Evolutionary conservation across 2,888 invertebrate species (phyloP), one percentile per base, ranked within the genome.

Genomic region (Hirtodrosophila trivittata): DNA sequence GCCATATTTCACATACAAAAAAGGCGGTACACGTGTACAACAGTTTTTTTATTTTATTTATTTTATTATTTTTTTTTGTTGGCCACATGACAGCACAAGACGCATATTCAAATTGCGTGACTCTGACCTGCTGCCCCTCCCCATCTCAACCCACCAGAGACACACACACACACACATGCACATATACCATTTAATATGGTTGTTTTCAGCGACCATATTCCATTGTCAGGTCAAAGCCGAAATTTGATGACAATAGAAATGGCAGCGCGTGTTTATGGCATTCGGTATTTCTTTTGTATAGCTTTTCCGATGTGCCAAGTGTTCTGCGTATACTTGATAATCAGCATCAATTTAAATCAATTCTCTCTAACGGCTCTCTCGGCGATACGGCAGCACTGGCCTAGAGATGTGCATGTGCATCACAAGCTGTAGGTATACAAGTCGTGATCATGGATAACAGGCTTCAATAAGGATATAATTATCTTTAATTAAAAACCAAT

Each of bases 51-150:
- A 25, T 9, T 39, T 33, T 32, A 43, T 37, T 41, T 8, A 28
- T 54, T 9, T 26, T 32, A 39, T 8, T 25, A 25, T n/a, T 32
- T 7, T 55, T 30, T 32, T 42, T 42, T 60, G 69, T 59, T 50
- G 43, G 69, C 16, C 60, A 64, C 46, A 52, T 66, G 63, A 67
- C 63, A 55, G 14, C 72, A 66, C 38, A 71, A 67, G 70, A 64
- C 52, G 59, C 58, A 66, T 60, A 83, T 76, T 74, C 63, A 75
- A 77, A 84, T 81, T 69, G 80, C 77, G 80, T 77, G 81, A 72
- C 75, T 52, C 21, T 47, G 46, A 3, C 30, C 38, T 33, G 5
- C 51, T 14, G 50, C 18, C 10, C 8, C n/a, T n/a, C 6, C n/a
- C 25, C 41, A 6, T 12, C 30, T 12, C 21, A 1, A 10, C 26